These are phyloP conservation scores for Eleutherodactylus coqui DNA, from an alignment of 2,797 vertebrate genomes.

Conservation along the genomic window DNA sequence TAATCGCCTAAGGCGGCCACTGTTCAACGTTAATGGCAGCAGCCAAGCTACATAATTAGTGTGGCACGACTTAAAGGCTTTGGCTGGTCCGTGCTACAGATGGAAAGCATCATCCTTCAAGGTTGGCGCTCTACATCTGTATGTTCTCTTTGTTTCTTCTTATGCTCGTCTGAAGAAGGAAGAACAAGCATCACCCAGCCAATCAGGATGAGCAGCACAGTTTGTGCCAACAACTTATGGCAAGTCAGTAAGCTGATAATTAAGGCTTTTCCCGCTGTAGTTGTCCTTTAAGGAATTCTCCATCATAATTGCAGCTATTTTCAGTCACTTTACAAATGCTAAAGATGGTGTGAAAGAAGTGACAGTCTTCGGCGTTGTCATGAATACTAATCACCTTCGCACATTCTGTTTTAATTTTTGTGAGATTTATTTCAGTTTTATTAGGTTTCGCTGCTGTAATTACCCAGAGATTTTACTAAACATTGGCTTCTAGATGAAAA, in stretches of 20 bases:
- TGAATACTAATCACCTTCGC: slow-evolving; percentile 35
- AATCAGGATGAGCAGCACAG: too few relatives aligned
- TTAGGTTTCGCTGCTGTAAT: slow-evolving; percentile 56
- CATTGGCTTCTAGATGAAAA: slow-evolving; percentile 56
- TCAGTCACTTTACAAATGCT: slow-evolving; percentile 17
- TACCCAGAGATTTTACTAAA: slow-evolving; percentile 58
- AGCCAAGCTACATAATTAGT: too few relatives aligned
- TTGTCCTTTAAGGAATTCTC: background rate
- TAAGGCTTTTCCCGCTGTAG: too few relatives aligned
- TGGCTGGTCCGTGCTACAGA: too few relatives aligned
- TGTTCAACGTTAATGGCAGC: too few relatives aligned
- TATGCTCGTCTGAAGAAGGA: too few relatives aligned
- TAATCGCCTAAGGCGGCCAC: too few relatives aligned
- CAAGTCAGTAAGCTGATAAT: background rate
- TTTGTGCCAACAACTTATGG: background rate
- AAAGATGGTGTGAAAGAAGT: background rate
- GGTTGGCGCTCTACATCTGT: too few relatives aligned
- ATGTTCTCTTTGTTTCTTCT: too few relatives aligned
- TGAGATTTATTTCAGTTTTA: slow-evolving; percentile 57
- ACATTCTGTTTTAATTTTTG: slow-evolving; percentile 41
- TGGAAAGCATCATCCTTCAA: too few relatives aligned
- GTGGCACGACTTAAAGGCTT: too few relatives aligned
- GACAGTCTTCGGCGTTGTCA: background rate
- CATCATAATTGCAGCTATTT: slow-evolving; percentile 2
- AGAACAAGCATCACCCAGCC: too few relatives aligned